Conservation (phyloP, 2,888 invertebrate genomes). For the Tachystola acroxantha region DNA sequence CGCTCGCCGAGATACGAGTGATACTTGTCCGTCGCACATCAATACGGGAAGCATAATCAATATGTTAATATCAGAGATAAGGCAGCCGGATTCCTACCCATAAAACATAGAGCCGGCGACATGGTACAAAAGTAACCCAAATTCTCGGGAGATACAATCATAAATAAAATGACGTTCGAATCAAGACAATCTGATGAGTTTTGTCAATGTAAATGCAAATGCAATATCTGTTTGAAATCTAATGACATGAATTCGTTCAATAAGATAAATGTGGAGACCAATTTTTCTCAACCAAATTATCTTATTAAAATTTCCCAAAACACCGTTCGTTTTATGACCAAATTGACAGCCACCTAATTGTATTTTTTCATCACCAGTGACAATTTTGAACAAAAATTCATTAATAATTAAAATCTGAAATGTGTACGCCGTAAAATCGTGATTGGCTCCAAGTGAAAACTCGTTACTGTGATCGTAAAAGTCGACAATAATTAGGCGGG, state of each 20-base stretch:
- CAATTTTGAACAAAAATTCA: slow-evolving; percentile 2
- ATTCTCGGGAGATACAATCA: slow-evolving; percentile 58
- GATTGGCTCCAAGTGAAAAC: slow-evolving; percentile 75
- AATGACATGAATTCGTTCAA: background rate
- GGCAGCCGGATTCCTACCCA: slow-evolving; percentile 60
- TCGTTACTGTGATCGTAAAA: slow-evolving; percentile 74
- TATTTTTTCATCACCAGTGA: background rate
- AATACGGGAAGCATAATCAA: slow-evolving; percentile 68
- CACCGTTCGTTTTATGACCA: no score
- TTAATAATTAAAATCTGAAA: slow-evolving; percentile 64
- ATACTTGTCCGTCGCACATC: slow-evolving; percentile 54
- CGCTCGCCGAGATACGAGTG: slow-evolving; percentile 26
- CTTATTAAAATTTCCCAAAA: no score
- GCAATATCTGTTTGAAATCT: slow-evolving; percentile 11
- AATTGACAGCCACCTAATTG: no score
- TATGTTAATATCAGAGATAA: slow-evolving; percentile 73
- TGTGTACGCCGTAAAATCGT: slow-evolving; percentile 65
- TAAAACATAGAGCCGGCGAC: slow-evolving; percentile 55
- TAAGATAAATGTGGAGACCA: no score
- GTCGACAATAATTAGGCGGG: slow-evolving; percentile 76
- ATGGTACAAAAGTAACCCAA: slow-evolving; percentile 55
- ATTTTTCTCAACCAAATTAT: no score
- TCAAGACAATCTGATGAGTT: slow-evolving; percentile 42
- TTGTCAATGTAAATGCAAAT: slow-evolving; percentile 46
- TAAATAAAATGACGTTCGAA: slow-evolving; percentile 47